Evolutionary conservation across 2,113 vertebrate species (phyloP).

Genomic region (Irena cyanogastra): DNA sequence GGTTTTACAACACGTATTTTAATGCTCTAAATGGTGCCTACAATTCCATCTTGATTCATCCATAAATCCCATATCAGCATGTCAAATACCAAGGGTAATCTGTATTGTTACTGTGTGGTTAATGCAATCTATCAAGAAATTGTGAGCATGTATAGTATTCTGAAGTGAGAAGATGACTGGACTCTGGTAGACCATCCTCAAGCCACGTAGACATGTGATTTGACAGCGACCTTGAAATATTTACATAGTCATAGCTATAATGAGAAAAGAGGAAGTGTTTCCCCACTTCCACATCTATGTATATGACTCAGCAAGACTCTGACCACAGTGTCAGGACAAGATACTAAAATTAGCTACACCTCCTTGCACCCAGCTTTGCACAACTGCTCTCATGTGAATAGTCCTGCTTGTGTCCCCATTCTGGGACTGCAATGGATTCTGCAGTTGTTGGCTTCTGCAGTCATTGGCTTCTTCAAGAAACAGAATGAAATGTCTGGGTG

Average conservation of each 20-base stretch:
- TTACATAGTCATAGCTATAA: neutral
- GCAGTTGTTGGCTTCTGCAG: neutral
- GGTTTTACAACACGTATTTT: neutral
- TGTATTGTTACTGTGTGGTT: neutral
- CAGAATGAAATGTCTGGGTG: neutral
- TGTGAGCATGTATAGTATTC: neutral
- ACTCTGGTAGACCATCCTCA: neutral
- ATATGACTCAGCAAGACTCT: neutral
- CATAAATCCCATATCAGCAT: neutral
- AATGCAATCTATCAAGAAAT: neutral
- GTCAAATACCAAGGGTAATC: neutral
- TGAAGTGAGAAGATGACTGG: neutral
- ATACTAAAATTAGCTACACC: neutral
- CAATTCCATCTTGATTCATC: neutral
- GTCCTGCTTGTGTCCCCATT: neutral
- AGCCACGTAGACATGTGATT: neutral
- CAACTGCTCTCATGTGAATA: neutral
- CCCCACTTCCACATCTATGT: neutral
- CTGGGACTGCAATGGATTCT: neutral
- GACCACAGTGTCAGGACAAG: neutral
- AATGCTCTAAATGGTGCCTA: neutral
- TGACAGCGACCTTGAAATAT: neutral
- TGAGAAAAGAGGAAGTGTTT: neutral
- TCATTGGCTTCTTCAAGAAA: neutral
- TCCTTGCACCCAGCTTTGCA: neutral